Evolutionary conservation across 2,888 invertebrate genomes (phyloP).

Genomic region (Pteria penguin): DNA sequence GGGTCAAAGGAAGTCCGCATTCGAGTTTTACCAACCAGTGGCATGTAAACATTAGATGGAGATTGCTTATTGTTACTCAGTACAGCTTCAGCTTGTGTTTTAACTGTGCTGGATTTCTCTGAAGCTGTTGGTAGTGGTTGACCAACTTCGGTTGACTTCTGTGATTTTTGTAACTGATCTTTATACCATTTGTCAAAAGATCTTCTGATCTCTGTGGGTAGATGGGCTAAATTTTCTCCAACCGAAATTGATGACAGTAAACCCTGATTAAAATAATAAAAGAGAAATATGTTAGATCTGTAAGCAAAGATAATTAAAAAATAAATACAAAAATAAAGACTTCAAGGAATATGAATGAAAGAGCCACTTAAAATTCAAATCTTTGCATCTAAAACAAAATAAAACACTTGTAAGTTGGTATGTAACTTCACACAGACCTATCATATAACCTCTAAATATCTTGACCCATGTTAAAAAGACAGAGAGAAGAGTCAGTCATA

Average conservation of each 20-base stretch:
- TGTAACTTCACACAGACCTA: no score
- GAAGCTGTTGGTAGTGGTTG: constrained; percentile 5
- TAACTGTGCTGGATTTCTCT: constrained; percentile 14
- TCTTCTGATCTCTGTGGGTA: constrained; percentile 90
- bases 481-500: no score
- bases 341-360: no score
- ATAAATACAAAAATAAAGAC: no score
- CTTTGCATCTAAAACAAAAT: no score
- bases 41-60: constrained; percentile 49
- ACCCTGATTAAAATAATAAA: no score
- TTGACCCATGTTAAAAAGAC: no score
- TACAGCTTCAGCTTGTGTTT: background rate
- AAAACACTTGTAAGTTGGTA: no score
- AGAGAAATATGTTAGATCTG: no score
- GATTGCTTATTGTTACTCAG: constrained; percentile 36
- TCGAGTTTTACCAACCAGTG: constrained; percentile 81
- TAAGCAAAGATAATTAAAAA: background rate
- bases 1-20: constrained; percentile 99
- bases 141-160: constrained; percentile 8
- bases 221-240: constrained; percentile 84
- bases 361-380: no score
- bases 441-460: no score
- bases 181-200: constrained; percentile 96
- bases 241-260: constrained; percentile 90
- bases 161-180: constrained; percentile 64